Conservation (phyloP, 2,888 invertebrate species). For the Belgica antarctica region DNA sequence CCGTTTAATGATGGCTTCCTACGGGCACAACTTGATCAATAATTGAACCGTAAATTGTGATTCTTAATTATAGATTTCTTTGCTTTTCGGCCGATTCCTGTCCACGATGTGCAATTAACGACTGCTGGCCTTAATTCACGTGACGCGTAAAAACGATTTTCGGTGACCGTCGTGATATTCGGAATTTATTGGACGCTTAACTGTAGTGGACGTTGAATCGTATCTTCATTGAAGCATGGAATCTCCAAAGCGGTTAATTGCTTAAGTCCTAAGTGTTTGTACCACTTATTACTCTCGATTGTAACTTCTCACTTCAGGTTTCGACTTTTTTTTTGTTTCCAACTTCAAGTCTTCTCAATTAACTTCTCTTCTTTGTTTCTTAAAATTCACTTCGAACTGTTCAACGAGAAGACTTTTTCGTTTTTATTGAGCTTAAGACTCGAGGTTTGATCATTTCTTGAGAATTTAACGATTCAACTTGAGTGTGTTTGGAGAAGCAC, state of each 20-base stretch:
- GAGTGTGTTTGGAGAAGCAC: neutral
- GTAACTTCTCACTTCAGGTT: conserved; percentile 40
- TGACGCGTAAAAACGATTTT: no score
- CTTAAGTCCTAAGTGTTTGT: conserved; percentile 32
- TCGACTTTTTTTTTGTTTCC: neutral
- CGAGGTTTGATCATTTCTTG: no score
- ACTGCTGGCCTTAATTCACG: neutral
- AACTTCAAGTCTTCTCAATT: neutral
- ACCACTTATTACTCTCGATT: conserved; percentile 41
- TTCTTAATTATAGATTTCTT: neutral
- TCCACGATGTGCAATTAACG: neutral
- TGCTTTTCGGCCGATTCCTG: neutral
- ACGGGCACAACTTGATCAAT: neutral
- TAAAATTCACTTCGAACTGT: neutral
- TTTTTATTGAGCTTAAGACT: neutral
- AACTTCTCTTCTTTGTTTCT: conserved; percentile 3
- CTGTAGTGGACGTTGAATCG: no score
- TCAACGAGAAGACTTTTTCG: neutral
- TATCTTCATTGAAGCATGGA: neutral
- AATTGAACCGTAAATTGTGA: neutral
- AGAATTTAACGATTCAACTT: neutral
- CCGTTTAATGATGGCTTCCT: conserved; percentile 2
- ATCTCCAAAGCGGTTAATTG: conserved; percentile 24
- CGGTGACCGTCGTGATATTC: no score
- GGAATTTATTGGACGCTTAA: no score